Base-by-base conservation (phyloP, 2,113 vertebrate genomes). In the Merops nubicus region DNA sequence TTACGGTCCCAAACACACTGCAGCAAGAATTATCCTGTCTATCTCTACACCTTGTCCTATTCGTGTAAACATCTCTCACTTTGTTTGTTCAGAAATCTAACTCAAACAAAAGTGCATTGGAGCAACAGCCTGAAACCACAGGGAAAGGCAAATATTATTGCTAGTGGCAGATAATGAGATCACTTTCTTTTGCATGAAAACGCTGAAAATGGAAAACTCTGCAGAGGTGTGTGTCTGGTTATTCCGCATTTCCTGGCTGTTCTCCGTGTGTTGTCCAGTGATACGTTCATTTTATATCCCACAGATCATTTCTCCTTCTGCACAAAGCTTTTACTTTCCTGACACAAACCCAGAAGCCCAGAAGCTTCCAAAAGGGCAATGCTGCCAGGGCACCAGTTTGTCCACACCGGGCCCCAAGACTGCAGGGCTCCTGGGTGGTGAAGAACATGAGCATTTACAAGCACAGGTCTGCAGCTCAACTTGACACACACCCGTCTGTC, bases 41-140 rank as follows among this genome's bases (percentile, higher is more conserved):
- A 93, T 70, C 93, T 78, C 85, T 81, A 89, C 60, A 86, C 57
- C 89, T 89, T 86, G 83, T 74, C 84, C 67, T 80, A 95, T 68
- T 83, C 29, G 2, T 62, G 56, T 96, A 93, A 97, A 96, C 73
- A 86, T 47, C 87, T 92, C 88, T 95, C 70, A 45, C 78, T 96
- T 91, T 85, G 77, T 76, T 97, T 95, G 76, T 82, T 96, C 93
- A 94, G 62, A 92, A 91, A 97, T 89, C 85, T 94, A 78, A 92
- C 56, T 96, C 86, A 96, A 97, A 97, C 93, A 96, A 82, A 97
- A 64, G 74, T 70, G 28, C 88, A 85, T 14, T 64, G 67, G 38
- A 69, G 62, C 26, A 97, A 88, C 59, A 95, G 28, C 91, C 51
- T 38, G 3, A 56, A 85, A 85, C 75, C 70, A 89, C 88, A 90